Conservation (phyloP, 2,797 vertebrate species). For the Morelia viridis region DNA sequence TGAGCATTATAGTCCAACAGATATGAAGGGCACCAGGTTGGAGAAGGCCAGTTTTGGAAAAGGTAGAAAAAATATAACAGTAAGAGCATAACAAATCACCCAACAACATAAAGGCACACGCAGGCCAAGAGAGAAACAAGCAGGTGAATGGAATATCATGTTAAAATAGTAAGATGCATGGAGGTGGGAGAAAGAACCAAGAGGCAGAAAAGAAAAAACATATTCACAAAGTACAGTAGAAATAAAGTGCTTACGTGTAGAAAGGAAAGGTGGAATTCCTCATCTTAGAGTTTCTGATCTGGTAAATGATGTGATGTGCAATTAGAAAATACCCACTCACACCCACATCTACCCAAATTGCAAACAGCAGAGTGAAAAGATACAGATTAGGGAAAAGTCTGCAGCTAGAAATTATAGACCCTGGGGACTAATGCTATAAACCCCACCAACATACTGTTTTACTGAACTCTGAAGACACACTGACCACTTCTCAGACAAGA, state of each 20-base stretch:
- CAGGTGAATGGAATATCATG: not conserved
- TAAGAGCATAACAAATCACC: conserved; percentile 33
- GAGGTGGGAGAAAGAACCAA: not conserved
- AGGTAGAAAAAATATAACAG: conserved; percentile 28
- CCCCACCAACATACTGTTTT: not conserved
- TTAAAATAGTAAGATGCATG: conserved; percentile 41
- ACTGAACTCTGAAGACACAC: not conserved
- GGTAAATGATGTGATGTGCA: conserved; percentile 55
- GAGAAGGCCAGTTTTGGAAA: not conserved
- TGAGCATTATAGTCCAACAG: not conserved
- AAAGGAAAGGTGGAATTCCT: conserved; percentile 65
- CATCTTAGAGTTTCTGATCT: conserved; percentile 67
- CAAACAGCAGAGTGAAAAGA: conserved; percentile 37
- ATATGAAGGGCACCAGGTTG: not conserved
- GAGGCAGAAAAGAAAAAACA: conserved; percentile 32
- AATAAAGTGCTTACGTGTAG: conserved; percentile 70
- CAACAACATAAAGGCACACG: conserved; percentile 41
- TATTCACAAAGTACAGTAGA: conserved; percentile 42
- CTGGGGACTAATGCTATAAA: conserved; percentile 1
- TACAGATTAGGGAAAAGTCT: conserved; percentile 46
- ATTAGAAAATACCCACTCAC: conserved; percentile 57
- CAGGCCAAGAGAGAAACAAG: not conserved
- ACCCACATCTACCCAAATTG: conserved; percentile 27
- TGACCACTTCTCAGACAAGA: not conserved
- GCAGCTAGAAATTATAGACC: conserved; percentile 38